Evolutionary conservation across 1,140 invertebrate genomes (phyloP), one percentile per base, ranked within the genome.

Genomic region (Brachionus paranguensis): DNA sequence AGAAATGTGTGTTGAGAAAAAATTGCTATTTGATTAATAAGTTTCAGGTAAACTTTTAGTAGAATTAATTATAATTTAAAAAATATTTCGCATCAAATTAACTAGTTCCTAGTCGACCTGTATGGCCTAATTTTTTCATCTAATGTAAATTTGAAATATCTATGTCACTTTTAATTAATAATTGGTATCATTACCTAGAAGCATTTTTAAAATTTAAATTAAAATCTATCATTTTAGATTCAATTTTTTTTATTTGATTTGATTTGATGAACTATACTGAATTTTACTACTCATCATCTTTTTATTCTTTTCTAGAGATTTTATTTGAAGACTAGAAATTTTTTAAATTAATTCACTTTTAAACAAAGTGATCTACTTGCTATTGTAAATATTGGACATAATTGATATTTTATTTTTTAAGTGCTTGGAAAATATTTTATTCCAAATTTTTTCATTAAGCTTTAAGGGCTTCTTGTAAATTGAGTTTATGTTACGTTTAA

Each of bases 1-100:
- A 41, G 68, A 72, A 41, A 72, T 72, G 33, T 43, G 10, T 20
- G 37, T 17, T 72, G 68, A 72, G 37, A 72, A 72, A 72, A 43
- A 72, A 43, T 43, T 43, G 33, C 43, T 37, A 43, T 72, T 43
- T 72, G 41, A 43, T 72, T 43, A 72, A 41, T 20, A 45, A 72
- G 33, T 72, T 72, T 72, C 33, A 72, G 68, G 68, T 72, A 72
- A 41, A 43, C 4, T 72, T 72, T 72, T 72, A 37, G 20, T 68
- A 33, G 12, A 68, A 33, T 33, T 33, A 33, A 41, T 68, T 68
- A 33, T 68, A 33, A 68, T 33, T 37, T 37, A 6, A 29, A 68
- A 68, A 68, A 68, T 33, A 33, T 33, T 68, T 41, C 33, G 27
- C 33, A 33, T 72, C 45, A 47, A 47, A 47, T n/a, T 14, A 14